Evolutionary conservation across 1,140 invertebrate species (phyloP).

Genomic region (Drosophila pruinosa): DNA sequence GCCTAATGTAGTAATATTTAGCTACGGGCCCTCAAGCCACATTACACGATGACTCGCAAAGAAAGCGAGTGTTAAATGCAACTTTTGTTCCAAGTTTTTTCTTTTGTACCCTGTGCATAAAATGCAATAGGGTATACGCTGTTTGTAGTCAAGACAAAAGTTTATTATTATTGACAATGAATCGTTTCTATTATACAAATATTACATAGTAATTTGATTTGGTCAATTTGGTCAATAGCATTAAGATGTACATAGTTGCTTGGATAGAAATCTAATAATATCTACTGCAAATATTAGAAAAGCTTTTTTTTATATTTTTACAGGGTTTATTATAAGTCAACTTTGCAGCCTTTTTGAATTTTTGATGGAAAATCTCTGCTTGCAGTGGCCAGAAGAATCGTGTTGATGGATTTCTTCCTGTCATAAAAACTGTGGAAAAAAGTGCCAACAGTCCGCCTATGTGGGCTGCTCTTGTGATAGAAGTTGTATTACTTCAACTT

Average conservation of each 20-base stretch:
- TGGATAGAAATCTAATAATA: no score
- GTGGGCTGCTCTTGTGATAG: constrained; percentile 47
- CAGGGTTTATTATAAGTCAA: background rate
- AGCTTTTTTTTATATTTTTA: background rate
- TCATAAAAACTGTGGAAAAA: constrained; percentile 65
- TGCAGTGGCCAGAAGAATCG: constrained; percentile 52
- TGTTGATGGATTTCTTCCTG: constrained; percentile 79
- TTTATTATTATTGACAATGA: no score
- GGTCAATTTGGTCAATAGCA: background rate
- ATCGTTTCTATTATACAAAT: no score
- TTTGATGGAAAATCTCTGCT: constrained; percentile 44
- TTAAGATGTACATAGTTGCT: no score
- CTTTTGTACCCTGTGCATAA: constrained; percentile 3
- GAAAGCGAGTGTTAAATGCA: constrained; percentile 79
- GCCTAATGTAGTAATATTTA: constrained; percentile 37
- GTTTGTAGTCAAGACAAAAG: no score
- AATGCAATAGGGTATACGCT: background rate
- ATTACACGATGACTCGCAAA: constrained; percentile 74
- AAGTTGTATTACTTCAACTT: constrained; percentile 9
- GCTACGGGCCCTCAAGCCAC: constrained; percentile 38
- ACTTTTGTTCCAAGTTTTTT: constrained; percentile 62
- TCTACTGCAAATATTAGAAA: no score
- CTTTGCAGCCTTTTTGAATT: background rate
- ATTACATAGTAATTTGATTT: no score
- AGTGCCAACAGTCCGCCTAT: constrained; percentile 42